Base-by-base conservation (phyloP, 2,113 vertebrate genomes). In the Rhinogobius similis region DNA sequence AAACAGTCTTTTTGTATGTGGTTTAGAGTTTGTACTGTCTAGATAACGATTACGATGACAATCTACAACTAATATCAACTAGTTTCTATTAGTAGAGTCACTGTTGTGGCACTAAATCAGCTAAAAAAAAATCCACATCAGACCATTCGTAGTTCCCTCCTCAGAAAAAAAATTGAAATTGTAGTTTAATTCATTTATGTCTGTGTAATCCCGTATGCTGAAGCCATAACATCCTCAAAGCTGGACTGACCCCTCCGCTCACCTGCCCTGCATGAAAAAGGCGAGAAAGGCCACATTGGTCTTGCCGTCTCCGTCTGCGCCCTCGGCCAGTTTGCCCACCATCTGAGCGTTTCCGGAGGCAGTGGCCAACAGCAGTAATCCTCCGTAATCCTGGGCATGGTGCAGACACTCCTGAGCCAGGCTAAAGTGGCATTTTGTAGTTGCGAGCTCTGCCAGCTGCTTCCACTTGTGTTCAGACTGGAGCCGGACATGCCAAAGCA, bases 401-500 rank as follows among this genome's bases (percentile, higher is more conserved):
- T 97, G 96, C 41, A 98, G 92, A 89, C 97, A 98, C 89, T 99
- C 96, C 86, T 98, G 96, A 77, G 96, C 97, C 65, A 98, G 83
- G 82, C 93, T 85, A 83, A 98, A 98, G 89, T 98, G 96, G 92
- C 96, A 96, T 77, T 95, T 97, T 77, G 92, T 93, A 24, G 96
- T 96, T 23, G 97, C 97, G 32, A 98, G 91, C 77, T 97, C 96
- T 12, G 97, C 97, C 78, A 99, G 90, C 77, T 98, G 96, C 86
- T 97, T 98, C 97, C 97, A 98, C 77, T 97, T 99, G 90, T 98
- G 96, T 86, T 98, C 96, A 10, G 97, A 96, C 97, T 99, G 46
- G 32, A 69, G 11, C 50, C 73, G 69, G 14, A 9, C 23, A 43
- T 32, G 71, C 9, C 55, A 70, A 72, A 70, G 76, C 27, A 75